Base-by-base conservation (phyloP, 1,140 invertebrate species). In the Drosophila punjabiensis region DNA sequence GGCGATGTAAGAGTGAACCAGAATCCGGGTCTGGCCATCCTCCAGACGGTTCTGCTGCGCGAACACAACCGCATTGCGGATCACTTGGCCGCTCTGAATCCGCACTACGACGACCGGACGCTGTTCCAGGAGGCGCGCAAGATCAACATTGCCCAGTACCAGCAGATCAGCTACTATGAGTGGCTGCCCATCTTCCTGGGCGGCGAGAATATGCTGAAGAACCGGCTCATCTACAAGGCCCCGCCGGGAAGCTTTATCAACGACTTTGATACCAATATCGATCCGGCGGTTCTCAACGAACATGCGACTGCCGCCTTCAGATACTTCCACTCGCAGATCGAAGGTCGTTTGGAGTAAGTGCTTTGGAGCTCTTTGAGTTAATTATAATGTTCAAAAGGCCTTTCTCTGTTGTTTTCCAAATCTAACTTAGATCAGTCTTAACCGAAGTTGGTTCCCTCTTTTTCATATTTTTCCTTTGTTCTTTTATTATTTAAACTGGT, bases 11-110 rank as follows among this genome's bases (percentile, higher is more conserved):
- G 98, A 70, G 96, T 96, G 0, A 99, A 99, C 93, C 98, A 99
- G 92, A 97, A 97, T 81, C 95, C 97, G 0, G 96, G 96, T 66
- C 89, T 98, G 37, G 96, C 97, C 1, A 93, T 97, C 7, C 93
- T 99, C 0, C 98, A 99, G 81, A 96, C 97, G 0, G 92, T 99
- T 5, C 94, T 98, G 48, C 93, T 98, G 61, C 94, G 98, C 67
- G 97, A 99, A 92, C 98, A 99, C 92, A 99, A 99, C 93, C 95
- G 97, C 50, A 94, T 99, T 20, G 98, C 98, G 1, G 95, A 95
- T 41, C 93, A 92, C 37, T 93, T 99, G 0, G 91, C 95, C 0
- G 84, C 94, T 9, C 86, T 99, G 2, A 99, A 99, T 94, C 97
- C 97, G 0, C 96, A 97, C 75, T 98, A 97, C 96, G 95, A 95